Evolutionary conservation across 2,888 invertebrate species (phyloP), one percentile per base, ranked within the genome.

Genomic region (Drosophila prolongata): DNA sequence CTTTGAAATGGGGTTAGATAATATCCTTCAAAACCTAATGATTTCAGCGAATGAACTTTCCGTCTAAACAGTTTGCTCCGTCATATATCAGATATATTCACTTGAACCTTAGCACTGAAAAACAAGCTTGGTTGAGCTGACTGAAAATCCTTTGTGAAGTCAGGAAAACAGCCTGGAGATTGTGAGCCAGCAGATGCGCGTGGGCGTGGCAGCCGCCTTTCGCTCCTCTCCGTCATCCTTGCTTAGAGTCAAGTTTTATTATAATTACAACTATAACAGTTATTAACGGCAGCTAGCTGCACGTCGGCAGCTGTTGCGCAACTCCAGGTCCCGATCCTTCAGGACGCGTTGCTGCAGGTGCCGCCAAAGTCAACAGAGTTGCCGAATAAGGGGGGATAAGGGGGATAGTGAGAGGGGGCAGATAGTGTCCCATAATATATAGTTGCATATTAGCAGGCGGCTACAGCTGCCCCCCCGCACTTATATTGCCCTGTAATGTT

Each of bases 261-360:
- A 88, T 86, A 86, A 86, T 86, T 86, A 86, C 82, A 87, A 88
- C 82, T 88, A 86, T 88, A 88, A 84, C 86, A 84, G 80, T 84
- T 86, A 88, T 86, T 86, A 86, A 86, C 79, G 84, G 74, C 66
- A 69, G 76, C 61, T 52, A 76, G 85, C 78, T 68, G 53, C 42
- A 27, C 76, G 56, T 38, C 27, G 47, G 56, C 82, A 80, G 80
- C 69, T 79, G 81, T 59, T 73, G 65, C 62, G 65, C 60, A 27
- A 50, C 46, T 38, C 50, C 40, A 44, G 40, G 35, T 52, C 52
- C 47, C 19, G 52, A 30, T 62, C 55, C 37, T 46, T 38, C 34
- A 30, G 47, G 16, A 19, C 50, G 14, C 46, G 55, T 65, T 75
- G 78, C 81, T 62, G 62, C 86, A 82, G 82, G 83, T 82, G 83